Evolutionary conservation across 1,140 invertebrate species (phyloP).

Genomic region (Diuraphis noxia): DNA sequence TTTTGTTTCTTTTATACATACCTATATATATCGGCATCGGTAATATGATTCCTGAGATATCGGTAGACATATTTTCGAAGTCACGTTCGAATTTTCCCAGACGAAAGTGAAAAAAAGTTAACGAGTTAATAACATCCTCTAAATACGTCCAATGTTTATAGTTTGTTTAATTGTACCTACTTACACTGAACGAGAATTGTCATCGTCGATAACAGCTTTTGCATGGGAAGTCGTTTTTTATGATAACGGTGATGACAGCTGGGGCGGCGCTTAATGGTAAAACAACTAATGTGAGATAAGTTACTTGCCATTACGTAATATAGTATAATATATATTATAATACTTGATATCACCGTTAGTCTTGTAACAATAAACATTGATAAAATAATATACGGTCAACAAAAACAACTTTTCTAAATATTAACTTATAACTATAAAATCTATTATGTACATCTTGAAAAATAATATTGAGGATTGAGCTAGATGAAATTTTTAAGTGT

Average conservation of each 20-base stretch:
- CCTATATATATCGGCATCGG: neutral
- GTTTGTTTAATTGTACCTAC: neutral
- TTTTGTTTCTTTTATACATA: neutral
- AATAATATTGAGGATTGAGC: neutral
- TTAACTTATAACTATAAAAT: neutral
- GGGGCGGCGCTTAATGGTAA: neutral
- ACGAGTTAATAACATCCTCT: neutral
- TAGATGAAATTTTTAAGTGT: neutral
- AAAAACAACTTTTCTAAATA: neutral
- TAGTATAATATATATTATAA: neutral
- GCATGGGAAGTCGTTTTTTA: neutral
- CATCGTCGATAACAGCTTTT: neutral
- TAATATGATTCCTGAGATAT: conserved; percentile 18
- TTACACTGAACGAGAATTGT: neutral
- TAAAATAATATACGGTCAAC: neutral
- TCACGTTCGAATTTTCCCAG: conserved; percentile 11
- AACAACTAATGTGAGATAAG: neutral
- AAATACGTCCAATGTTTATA: neutral
- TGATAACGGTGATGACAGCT: neutral
- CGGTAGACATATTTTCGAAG: neutral
- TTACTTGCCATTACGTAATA: neutral
- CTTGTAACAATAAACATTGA: neutral
- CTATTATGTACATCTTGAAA: neutral
- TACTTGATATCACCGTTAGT: neutral
- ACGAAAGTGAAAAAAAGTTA: neutral